Evolutionary conservation across 2,888 invertebrate species (phyloP).

Genomic region (Cyaniris semiargus): DNA sequence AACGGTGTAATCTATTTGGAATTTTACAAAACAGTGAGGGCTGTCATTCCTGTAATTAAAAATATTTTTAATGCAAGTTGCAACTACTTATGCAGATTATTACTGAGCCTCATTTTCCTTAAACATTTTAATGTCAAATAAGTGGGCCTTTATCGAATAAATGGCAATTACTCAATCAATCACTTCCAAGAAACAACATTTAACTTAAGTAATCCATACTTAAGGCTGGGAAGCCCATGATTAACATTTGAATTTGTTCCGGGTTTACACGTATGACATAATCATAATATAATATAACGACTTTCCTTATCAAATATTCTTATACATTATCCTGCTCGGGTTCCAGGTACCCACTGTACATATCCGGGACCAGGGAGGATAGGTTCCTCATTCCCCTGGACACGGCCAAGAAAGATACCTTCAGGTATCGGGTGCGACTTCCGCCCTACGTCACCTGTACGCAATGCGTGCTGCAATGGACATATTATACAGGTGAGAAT

Average conservation of each 20-base stretch:
- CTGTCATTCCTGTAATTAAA: no score
- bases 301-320: not conserved
- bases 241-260: not conserved
- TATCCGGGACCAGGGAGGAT: constrained; percentile 86
- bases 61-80: no score
- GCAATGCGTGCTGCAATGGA: constrained; percentile 96
- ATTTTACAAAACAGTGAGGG: no score
- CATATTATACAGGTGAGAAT: constrained; percentile 87
- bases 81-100: no score
- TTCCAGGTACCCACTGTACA: constrained; percentile 84
- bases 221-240: not conserved
- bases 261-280: not conserved
- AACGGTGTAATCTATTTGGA: no score
- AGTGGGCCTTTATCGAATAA: not conserved
- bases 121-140: not conserved
- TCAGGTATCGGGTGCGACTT: constrained; percentile 86
- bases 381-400: constrained; percentile 86
- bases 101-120: not conserved
- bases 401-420: constrained; percentile 83
- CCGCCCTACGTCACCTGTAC: constrained; percentile 92
- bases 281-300: not conserved
- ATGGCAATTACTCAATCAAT: not conserved
- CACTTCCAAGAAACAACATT: not conserved
- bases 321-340: not conserved
- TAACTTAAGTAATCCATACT: not conserved